These are phyloP conservation scores for Disparrhopalites patrizii DNA, from an alignment of 2,888 invertebrate species.

Conservation along the genomic window DNA sequence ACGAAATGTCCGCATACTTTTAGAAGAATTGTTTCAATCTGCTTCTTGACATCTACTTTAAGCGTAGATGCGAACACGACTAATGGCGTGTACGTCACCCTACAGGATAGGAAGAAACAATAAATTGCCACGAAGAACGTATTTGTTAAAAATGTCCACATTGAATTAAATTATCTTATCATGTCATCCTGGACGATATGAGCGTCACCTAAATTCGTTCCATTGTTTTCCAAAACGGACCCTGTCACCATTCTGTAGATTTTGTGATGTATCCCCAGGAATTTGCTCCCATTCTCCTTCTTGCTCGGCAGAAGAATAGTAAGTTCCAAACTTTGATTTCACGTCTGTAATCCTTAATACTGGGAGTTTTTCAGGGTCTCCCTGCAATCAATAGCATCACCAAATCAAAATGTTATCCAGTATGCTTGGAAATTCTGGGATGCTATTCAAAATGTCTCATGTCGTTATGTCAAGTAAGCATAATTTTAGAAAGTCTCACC, in stretches of 20 bases:
- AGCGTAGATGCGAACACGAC: slow-evolving; percentile 67
- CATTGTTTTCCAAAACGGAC: slow-evolving; percentile 68
- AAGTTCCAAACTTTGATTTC: slow-evolving; percentile 73
- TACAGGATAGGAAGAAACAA: slow-evolving; percentile 49
- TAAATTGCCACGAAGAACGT: slow-evolving; percentile 24
- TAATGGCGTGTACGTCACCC: slow-evolving; percentile 55
- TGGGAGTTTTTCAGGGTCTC: slow-evolving; percentile 50
- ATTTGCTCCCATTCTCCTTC: too few relatives aligned
- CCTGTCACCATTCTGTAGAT: slow-evolving; percentile 59
- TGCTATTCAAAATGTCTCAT: too few relatives aligned
- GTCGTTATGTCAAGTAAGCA: too few relatives aligned
- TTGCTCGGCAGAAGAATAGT: too few relatives aligned
- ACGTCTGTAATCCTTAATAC: slow-evolving; percentile 55
- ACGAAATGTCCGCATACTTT: slow-evolving; percentile 61
- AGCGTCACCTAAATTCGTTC: slow-evolving; percentile 61
- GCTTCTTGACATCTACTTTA: slow-evolving; percentile 55
- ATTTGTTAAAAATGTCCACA: slow-evolving; percentile 20
- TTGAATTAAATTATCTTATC: background rate
- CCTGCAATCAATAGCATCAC: too few relatives aligned
- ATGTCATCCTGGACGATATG: background rate
- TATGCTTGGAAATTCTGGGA: too few relatives aligned
- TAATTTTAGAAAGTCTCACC: too few relatives aligned
- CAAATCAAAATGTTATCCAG: too few relatives aligned
- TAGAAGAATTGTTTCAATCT: slow-evolving; percentile 55
- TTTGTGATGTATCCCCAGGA: slow-evolving; percentile 51